Evolutionary conservation across 2,113 vertebrate genomes (phyloP).

Genomic region (Peromyscus maniculatus): DNA sequence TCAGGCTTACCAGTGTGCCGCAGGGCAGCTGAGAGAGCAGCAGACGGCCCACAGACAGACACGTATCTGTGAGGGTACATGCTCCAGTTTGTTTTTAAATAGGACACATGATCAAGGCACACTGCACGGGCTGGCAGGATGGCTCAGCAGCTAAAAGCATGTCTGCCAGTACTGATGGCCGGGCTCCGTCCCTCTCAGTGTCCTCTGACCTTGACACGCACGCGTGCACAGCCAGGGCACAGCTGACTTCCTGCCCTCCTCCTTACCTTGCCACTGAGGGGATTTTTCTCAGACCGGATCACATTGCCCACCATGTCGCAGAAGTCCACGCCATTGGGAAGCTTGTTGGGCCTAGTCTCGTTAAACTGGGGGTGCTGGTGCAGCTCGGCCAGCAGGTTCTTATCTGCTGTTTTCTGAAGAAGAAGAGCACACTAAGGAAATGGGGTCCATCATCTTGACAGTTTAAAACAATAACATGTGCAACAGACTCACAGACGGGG

Average conservation of each 20-base stretch:
- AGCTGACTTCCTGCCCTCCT: not conserved
- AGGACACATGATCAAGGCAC: not conserved
- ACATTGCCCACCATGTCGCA: conserved; percentile 77
- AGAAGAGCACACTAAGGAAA: not conserved
- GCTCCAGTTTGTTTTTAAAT: not conserved
- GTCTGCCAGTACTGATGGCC: not conserved
- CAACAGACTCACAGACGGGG: not conserved
- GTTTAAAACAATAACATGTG: not conserved
- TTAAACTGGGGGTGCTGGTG: conserved; percentile 76
- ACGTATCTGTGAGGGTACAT: fast-evolving
- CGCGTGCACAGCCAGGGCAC: not conserved
- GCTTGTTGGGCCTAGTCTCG: conserved; percentile 57
- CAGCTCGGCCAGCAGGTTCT: conserved; percentile 81
- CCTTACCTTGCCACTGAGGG: conserved; percentile 68
- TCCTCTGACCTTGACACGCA: not conserved
- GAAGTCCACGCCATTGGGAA: conserved; percentile 81
- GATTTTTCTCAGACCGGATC: conserved; percentile 84
- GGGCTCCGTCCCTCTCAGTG: too few species aligned
- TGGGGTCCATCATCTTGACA: not conserved
- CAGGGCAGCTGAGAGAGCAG: fast-evolving
- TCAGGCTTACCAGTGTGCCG: not conserved
- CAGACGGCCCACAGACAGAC: not conserved
- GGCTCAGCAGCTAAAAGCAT: not conserved
- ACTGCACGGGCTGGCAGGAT: not conserved
- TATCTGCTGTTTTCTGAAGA: conserved; percentile 75